Base-by-base conservation (phyloP, 53 echinoderm and acorn worm species). In the Antedon mediterranea region DNA sequence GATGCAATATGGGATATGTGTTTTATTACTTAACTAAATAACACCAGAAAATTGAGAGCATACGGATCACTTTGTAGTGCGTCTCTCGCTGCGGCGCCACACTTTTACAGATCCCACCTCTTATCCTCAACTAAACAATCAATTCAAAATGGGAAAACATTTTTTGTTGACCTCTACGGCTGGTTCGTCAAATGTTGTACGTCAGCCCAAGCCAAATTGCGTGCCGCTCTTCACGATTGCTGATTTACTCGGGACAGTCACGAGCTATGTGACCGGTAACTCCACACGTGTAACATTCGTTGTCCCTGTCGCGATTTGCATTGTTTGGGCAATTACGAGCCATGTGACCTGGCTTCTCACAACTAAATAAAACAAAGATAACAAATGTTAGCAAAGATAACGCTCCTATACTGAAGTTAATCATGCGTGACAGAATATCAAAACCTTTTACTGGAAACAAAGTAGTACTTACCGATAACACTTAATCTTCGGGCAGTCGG, bases 251-350 rank as follows among this genome's bases (percentile, higher is more conserved):
- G n/a, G 30, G 30, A 41, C 87, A 87, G 28, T 87, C 78, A 18
- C 79, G 72, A 23, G 76, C 71, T 30, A 83, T 34, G 43, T 87
- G 87, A 2, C 77, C 83, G 29, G 29, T 41, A 20, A 37, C 75
- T 3, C 72, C 71, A 74, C 87, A 87, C 74, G 32, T 83, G 83
- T 79, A 87, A 73, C 76, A 76, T 18, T 57, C 57, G 2, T 2
- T 6, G 20, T 57, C 57, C 8, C 57, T 13, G 7, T 57, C 23
- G n/a, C n/a, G n/a, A n/a, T n/a, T n/a, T n/a, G n/a, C n/a, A 26
- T 26, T 57, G 57, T 57, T 57, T 18, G 57, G 57, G 23, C 57
- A 57, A 18, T 26, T 57, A 57, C 57, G 57, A 15, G 57, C 57
- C 57, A 57, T 57, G 57, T 57, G 57, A 3, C 57, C 57, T 9